Evolutionary conservation across 2,888 invertebrate genomes (phyloP).

Genomic region (Catocala fraxini): DNA sequence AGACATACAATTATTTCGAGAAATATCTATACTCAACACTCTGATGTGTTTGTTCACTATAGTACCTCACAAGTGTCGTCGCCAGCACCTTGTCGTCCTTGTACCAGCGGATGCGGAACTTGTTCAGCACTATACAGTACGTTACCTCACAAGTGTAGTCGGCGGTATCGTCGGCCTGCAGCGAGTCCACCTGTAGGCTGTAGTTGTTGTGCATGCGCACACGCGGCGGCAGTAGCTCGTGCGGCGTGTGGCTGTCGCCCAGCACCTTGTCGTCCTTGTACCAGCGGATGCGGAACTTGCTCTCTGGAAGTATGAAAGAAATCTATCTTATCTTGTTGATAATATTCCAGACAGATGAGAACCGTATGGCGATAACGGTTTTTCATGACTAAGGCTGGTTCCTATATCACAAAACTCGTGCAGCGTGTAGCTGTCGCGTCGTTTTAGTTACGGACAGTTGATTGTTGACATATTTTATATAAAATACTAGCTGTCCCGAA

Average conservation of each 20-base stretch:
- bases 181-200: constrained; percentile 89
- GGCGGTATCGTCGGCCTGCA: constrained; percentile 88
- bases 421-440: too few species aligned
- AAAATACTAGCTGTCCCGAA: too few species aligned
- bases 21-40: too few species aligned
- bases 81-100: constrained; percentile 89
- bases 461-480: too few species aligned
- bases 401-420: too few species aligned
- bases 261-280: constrained; percentile 89
- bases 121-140: constrained; percentile 48
- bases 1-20: too few species aligned
- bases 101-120: constrained; percentile 91
- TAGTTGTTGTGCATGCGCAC: constrained; percentile 90
- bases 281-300: constrained; percentile 90
- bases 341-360: too few species aligned
- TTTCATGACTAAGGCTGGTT: too few species aligned
- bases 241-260: constrained; percentile 88
- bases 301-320: constrained; percentile 72
- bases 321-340: neutral
- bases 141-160: constrained; percentile 90
- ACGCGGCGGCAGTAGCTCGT: constrained; percentile 84
- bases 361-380: too few species aligned
- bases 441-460: too few species aligned
- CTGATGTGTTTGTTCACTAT: too few species aligned
- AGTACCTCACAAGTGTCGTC: constrained; percentile 90